Evolutionary conservation across 2,113 vertebrate genomes (phyloP).

Genomic region (Alces alces): DNA sequence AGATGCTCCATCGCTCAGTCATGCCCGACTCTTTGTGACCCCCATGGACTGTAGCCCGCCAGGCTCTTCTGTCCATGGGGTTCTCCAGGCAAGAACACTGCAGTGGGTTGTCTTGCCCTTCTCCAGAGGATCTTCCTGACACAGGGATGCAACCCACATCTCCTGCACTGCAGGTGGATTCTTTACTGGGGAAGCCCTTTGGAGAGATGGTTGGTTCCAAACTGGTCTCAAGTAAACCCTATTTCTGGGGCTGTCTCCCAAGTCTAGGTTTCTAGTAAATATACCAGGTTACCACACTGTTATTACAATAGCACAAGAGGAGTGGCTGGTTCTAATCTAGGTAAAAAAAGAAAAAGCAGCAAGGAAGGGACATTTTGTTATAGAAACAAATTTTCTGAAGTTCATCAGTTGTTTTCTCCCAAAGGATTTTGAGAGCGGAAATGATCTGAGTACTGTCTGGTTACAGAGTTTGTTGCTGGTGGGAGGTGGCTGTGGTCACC

Average conservation of each 20-base stretch:
- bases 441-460: too few species aligned
- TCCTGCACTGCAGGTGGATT: not conserved
- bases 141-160: not conserved
- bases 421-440: not conserved
- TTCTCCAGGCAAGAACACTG: not conserved
- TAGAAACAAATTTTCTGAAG: not conserved
- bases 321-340: too few species aligned
- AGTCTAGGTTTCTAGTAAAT: too few species aligned
- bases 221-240: not conserved
- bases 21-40: not conserved
- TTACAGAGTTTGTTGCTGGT: not conserved
- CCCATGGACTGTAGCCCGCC: not conserved
- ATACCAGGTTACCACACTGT: not conserved
- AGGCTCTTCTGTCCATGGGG: not conserved
- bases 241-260: too few species aligned
- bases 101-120: not conserved
- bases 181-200: not conserved
- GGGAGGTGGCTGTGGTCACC: not conserved
- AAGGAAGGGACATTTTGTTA: not conserved
- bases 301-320: not conserved
- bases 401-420: not conserved
- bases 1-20: not conserved
- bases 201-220: not conserved
- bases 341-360: too few species aligned
- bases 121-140: not conserved